Base-by-base conservation (phyloP, 2,113 vertebrate species). In the Nettapus auritus region DNA sequence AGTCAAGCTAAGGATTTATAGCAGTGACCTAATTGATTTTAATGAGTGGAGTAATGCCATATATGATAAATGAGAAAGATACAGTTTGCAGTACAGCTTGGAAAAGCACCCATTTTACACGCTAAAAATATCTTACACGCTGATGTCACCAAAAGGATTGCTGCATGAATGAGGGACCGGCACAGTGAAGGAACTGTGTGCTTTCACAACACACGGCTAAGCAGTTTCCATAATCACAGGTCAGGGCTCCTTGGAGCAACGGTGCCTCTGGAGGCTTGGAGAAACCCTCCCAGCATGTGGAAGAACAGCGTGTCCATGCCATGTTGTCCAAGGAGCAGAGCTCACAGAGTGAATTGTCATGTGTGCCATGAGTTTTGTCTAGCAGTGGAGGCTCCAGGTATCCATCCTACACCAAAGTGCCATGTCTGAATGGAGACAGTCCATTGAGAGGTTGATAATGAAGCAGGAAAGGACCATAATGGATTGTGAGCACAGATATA, bases 71-170 rank as follows among this genome's bases (percentile, higher is more conserved):
- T 11, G 16, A 56, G 69, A 52, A 53, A 38, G 50, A 71, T 29
- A 15, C 52, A n/a, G 64, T 44, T 76, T 86, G 91, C 94, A 89
- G 85, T 92, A 68, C 33, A 75, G 15, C 86, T 82, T 96, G 66
- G 66, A 84, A 89, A 82, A 76, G n/a, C 36, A 88, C 52, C 25
- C 12, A 26, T 90, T 83, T 91, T n/a, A 46, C 40, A 15, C 48
- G 38, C 70, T 87, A 64, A 70, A 93, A 95, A 78, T 75, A 67
- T 6, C 73, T 80, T 69, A 26, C 1, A 14, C 25, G n/a, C 38
- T 59, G 64, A 80, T 81, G 22, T 66, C 55, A 63, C 46, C 56
- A 78, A 84, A 93, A 78, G 20, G 22, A 23, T 67, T 53, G 60
- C n/a, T 77, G 79, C 79, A 21, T 29, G 75, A 64, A 33, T 26